A percentile compares a stretch with the other conserved stretches of the same genome.
Conservation (phyloP, 2,797 vertebrate species). For the Cheirogaleus major region DNA sequence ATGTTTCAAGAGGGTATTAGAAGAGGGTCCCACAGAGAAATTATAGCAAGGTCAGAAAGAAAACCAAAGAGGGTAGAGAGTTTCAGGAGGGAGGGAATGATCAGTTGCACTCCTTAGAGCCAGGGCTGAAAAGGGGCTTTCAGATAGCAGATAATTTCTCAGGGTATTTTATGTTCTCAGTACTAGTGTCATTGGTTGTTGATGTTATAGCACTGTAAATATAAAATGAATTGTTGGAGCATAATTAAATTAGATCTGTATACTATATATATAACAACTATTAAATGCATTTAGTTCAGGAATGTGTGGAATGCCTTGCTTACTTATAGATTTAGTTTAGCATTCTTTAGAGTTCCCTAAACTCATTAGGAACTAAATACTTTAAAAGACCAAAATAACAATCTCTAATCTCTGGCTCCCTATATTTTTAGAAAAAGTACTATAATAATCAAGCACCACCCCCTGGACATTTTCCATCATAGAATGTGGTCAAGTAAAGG, state of each 20-base stretch:
- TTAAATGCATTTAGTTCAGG: slow-evolving; percentile 13
- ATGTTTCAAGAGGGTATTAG: background rate
- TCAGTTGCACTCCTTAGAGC: background rate
- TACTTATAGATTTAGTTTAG: slow-evolving; percentile 56
- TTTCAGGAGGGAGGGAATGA: background rate
- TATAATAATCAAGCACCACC: slow-evolving; percentile 3
- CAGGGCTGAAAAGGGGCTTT: background rate
- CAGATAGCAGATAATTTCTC: background rate
- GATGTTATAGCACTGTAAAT: background rate
- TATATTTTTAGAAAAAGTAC: slow-evolving; percentile 59
- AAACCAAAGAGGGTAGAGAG: background rate
- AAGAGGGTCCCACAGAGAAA: background rate
- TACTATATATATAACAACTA: slow-evolving; percentile 50
- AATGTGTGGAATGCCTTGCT: slow-evolving; percentile 71
- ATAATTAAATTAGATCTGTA: slow-evolving; percentile 66
- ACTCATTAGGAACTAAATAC: slow-evolving; percentile 56
- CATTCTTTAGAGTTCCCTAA: slow-evolving; percentile 54
- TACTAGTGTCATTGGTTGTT: background rate
- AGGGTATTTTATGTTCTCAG: background rate
- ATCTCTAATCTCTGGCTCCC: background rate
- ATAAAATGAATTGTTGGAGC: slow-evolving; percentile 52
- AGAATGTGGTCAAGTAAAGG: background rate
- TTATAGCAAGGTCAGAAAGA: background rate
- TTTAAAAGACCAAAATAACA: slow-evolving; percentile 51
- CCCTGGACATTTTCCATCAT: background rate